Evolutionary conservation across 2,888 invertebrate species (phyloP).

Genomic region (Lacanobia oleracea): DNA sequence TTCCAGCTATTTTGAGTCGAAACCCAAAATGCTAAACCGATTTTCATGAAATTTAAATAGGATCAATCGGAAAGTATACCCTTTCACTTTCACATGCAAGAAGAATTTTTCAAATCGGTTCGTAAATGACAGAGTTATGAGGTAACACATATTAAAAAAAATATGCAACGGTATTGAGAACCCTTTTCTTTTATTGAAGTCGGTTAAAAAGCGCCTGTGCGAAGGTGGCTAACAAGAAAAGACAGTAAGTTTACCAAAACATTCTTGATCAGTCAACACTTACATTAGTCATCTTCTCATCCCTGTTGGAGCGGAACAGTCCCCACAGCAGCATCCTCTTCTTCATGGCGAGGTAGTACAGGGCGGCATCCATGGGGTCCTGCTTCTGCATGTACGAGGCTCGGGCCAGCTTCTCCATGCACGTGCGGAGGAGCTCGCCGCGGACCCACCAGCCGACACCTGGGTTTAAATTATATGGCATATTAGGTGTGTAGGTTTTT

Average conservation of each 20-base stretch:
- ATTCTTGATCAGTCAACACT: background rate
- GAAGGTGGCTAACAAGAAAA: background rate
- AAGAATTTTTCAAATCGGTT: too few species aligned
- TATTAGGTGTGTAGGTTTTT: background rate
- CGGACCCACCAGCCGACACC: conserved; percentile 99
- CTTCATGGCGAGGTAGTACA: conserved; percentile 99
- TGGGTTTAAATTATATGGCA: conserved; percentile 50
- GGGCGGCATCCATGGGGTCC: conserved; percentile 99
- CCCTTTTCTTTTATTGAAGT: too few species aligned
- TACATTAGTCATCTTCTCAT: conserved; percentile 96
- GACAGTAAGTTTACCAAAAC: background rate
- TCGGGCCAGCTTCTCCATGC: conserved; percentile 98
- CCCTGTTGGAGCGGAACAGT: conserved; percentile 96
- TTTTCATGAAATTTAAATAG: too few species aligned
- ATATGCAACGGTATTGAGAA: too few species aligned
- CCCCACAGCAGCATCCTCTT: conserved; percentile 99
- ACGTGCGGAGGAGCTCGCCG: conserved; percentile 94
- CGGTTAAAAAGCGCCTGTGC: background rate
- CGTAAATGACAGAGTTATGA: too few species aligned
- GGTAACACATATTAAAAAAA: too few species aligned
- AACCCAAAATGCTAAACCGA: too few species aligned
- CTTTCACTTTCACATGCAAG: too few species aligned
- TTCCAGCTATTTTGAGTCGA: too few species aligned
- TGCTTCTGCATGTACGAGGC: conserved; percentile 97
- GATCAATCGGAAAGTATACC: too few species aligned